Percentiles rank a stretch among this genome's conserved stretches.
Evolutionary conservation across 2,888 invertebrate genomes (phyloP).

Genomic region (Blastobasis lacticolella): DNA sequence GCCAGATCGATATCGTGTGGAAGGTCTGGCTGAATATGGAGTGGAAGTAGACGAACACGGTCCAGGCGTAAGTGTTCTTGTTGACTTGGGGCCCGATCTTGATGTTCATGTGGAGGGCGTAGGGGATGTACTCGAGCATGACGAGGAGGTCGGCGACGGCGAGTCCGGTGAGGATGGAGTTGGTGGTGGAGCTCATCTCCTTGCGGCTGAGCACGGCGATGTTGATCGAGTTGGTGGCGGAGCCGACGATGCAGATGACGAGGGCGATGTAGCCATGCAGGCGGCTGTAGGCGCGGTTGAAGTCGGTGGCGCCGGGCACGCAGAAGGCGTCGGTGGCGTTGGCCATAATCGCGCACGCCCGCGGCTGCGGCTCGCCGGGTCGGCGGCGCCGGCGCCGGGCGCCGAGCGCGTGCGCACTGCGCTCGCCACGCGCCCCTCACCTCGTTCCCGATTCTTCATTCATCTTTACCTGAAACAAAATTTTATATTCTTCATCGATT

Average conservation of each 20-base stretch:
- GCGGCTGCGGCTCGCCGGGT: slow-evolving; percentile 12
- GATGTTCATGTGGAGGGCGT: slow-evolving; percentile 86
- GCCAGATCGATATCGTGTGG: slow-evolving; percentile 93
- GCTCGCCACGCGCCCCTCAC: slow-evolving; percentile 7
- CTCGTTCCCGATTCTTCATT: slow-evolving; percentile 11
- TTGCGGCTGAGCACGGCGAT: slow-evolving; percentile 91
- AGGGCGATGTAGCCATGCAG: slow-evolving; percentile 91
- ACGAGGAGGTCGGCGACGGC: slow-evolving; percentile 96
- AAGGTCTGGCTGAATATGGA: slow-evolving; percentile 91
- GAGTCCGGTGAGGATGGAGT: slow-evolving; percentile 90
- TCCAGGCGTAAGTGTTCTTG: slow-evolving; percentile 81
- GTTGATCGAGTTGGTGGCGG: slow-evolving; percentile 93
- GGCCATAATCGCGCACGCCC: slow-evolving; percentile 26
- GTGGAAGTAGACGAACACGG: slow-evolving; percentile 90
- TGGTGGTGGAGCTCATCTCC: slow-evolving; percentile 94
- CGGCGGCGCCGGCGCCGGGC: background rate
- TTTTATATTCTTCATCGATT: slow-evolving; percentile 1
- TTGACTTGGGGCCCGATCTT: slow-evolving; percentile 71
- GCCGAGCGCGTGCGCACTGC: background rate
- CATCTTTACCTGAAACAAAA: slow-evolving; percentile 38
- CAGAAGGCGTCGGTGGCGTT: slow-evolving; percentile 67
- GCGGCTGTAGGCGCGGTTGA: slow-evolving; percentile 78
- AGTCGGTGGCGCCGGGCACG: slow-evolving; percentile 73
- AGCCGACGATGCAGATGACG: slow-evolving; percentile 91
- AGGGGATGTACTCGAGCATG: slow-evolving; percentile 95